Evolutionary conservation across 1,140 invertebrate species (phyloP).

Genomic region (Samia ricini): DNA sequence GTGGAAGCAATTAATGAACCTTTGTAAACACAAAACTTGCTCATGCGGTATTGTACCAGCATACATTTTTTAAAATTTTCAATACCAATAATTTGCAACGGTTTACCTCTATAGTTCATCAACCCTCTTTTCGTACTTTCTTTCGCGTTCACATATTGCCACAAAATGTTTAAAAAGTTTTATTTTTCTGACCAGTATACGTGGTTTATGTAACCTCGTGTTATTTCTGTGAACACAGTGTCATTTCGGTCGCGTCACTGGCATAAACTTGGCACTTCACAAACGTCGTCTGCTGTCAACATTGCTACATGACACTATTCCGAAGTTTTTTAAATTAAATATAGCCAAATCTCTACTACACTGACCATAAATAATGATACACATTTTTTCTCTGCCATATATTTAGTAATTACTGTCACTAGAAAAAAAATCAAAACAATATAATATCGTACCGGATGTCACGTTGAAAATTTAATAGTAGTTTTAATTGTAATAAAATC

Average conservation of each 20-base stretch:
- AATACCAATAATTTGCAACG: not conserved
- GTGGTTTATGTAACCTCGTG: slow-evolving; percentile 42
- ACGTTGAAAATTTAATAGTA: no score
- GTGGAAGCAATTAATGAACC: no score
- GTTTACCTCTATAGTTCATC: not conserved
- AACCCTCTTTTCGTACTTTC: not conserved
- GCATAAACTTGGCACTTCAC: slow-evolving; percentile 67
- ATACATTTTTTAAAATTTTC: not conserved
- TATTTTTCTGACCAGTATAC: not conserved
- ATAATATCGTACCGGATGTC: no score
- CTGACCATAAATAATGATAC: not conserved
- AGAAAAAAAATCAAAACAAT: not conserved
- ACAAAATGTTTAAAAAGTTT: not conserved
- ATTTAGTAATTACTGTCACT: not conserved
- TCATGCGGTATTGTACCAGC: not conserved
- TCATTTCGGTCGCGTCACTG: slow-evolving; percentile 27
- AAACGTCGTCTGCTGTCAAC: slow-evolving; percentile 31
- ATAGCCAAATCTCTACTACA: not conserved
- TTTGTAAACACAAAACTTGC: not conserved
- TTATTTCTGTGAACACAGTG: slow-evolving; percentile 56
- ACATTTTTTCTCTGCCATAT: not conserved
- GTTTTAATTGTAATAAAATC: no score
- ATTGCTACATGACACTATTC: slow-evolving; percentile 26
- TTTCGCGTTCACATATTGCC: not conserved
- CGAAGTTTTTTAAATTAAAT: slow-evolving; percentile 16